These are phyloP conservation scores for Drosophila kohkoa DNA, from an alignment of 1,140 invertebrate species.

Conservation along the genomic window DNA sequence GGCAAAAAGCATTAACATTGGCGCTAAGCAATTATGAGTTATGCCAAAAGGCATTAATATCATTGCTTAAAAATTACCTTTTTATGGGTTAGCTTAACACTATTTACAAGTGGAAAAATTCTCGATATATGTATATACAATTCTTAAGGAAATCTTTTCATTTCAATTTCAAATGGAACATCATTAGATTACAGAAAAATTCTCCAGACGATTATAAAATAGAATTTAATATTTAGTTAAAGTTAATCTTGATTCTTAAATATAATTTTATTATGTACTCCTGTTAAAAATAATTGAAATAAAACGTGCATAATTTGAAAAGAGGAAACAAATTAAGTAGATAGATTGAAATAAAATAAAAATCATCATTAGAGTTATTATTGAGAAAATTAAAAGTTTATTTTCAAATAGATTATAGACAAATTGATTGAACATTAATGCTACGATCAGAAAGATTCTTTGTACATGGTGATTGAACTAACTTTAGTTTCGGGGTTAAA, in stretches of 20 bases:
- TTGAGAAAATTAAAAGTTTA: conserved; percentile 60
- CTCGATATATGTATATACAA: background rate
- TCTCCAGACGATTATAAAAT: background rate
- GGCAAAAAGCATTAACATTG: conserved; percentile 24
- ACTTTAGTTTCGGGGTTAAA: conserved; percentile 66
- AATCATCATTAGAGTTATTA: conserved; percentile 67
- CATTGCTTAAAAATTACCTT: background rate
- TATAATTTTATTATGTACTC: conserved; percentile 2
- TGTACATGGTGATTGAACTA: conserved; percentile 55
- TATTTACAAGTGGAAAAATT: conserved; percentile 7
- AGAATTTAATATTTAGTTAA: background rate
- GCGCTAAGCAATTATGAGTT: conserved; percentile 2
- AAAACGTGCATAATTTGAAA: conserved; percentile 24
- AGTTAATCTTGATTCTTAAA: background rate
- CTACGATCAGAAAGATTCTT: conserved; percentile 49
- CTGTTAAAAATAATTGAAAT: conserved; percentile 3
- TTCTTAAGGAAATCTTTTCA: background rate
- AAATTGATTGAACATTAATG: conserved; percentile 53
- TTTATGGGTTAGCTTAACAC: conserved; percentile 23
- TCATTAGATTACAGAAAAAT: background rate
- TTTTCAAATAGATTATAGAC: conserved; percentile 74
- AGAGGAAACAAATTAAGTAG: conserved; percentile 23
- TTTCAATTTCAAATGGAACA: background rate
- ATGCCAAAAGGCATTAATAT: conserved; percentile 3
- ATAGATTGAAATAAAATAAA: conserved; percentile 56